These are phyloP conservation scores for Tachina grossa DNA, from an alignment of 2,888 invertebrate genomes.

Conservation along the genomic window DNA sequence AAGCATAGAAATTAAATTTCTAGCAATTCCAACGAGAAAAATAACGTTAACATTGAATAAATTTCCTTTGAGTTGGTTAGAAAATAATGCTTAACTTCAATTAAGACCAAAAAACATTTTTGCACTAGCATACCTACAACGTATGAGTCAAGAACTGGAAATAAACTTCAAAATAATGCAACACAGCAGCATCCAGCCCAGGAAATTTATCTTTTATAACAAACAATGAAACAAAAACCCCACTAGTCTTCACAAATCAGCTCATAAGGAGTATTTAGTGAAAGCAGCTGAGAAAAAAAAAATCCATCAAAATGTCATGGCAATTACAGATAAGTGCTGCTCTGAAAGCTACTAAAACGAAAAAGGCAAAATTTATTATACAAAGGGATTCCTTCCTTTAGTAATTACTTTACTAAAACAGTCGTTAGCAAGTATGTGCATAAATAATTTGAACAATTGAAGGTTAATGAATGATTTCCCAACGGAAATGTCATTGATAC, in stretches of 20 bases:
- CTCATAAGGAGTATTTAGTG: neutral
- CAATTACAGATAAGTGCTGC: neutral
- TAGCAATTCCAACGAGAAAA: neutral
- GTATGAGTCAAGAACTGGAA: neutral
- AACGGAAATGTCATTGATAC: too few species aligned
- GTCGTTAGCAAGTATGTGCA: neutral
- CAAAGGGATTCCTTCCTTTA: conserved; percentile 47
- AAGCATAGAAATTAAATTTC: neutral
- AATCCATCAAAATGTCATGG: conserved; percentile 12
- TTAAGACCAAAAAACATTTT: neutral
- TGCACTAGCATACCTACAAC: neutral
- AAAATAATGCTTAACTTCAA: neutral
- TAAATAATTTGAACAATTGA: neutral
- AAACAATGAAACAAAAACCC: neutral
- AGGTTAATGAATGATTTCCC: too few species aligned
- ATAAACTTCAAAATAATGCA: neutral
- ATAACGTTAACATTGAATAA: neutral
- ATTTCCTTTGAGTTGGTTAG: neutral
- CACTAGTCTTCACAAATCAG: neutral
- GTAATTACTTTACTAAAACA: conserved; percentile 43
- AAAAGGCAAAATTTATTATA: conserved; percentile 9
- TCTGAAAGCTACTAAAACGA: neutral
- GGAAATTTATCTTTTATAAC: neutral
- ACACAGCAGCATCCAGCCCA: neutral
- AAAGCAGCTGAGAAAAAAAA: neutral